Evolutionary conservation across 2,797 vertebrate species (phyloP), one percentile per base, ranked within the genome.

Genomic region (Anolis apletophallus): DNA sequence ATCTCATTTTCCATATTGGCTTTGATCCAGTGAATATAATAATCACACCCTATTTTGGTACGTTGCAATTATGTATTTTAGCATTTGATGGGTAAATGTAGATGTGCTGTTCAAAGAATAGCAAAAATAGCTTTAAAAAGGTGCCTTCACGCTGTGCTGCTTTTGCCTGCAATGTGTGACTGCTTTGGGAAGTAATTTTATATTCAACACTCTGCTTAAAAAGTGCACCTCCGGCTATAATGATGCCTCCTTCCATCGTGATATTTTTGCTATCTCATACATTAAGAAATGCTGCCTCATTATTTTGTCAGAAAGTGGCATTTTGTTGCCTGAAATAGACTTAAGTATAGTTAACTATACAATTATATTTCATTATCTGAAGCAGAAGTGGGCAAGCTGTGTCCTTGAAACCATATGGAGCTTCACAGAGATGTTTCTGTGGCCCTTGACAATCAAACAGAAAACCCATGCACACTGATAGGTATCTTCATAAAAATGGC

Each of bases 151-250:
- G 17, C 17, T 64, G 21, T 29, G 12, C 34, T 3, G 77, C 78
- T 14, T 57, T 85, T 75, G 8, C 32, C 26, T 88, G 2, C 54
- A 83, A 16, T 14, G 59, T 87, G n/a, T 85, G 9, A n/a, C 67
- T 78, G 19, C 46, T 80, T 74, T 52, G 16, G 19, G 78, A 32
- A 34, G 67, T 80, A 69, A 40, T 64, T 55, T 75, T 80, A 23
- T 57, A 57, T 76, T 76, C 34, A 80, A 75, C 73, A 71, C 36
- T 84, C 75, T 90, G 80, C 77, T 84, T 81, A 80, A 77, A 52
- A 88, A 90, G 34, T 7, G 81, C 16, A 86, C 83, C 57, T 86
- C 87, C 82, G 90, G 87, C 59, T 79, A 89, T 64, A 85, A 1
- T 59, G 14, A 73, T 55, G 12, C 34, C 61, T 80, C 40, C 36